A percentile compares a stretch with the other conserved stretches of the same genome.
phyloP scores from a whole-genome alignment of 2,113 vertebrate genomes.

The Tympanuchus pallidicinctus region DNA sequence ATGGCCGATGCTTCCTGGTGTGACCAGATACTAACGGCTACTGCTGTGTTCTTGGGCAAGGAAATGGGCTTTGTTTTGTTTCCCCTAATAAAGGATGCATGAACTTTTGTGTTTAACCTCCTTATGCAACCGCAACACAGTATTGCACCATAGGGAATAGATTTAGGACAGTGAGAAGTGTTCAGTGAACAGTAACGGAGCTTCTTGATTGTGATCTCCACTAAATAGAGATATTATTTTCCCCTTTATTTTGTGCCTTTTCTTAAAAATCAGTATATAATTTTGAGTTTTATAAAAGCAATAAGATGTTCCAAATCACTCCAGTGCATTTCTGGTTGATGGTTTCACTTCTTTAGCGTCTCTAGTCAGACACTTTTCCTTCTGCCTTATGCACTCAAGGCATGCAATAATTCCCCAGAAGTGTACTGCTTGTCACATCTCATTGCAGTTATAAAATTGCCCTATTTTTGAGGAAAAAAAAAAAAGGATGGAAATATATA shows the following conservation, averaged over 20 bases:
- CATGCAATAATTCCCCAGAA: conserved; percentile 78
- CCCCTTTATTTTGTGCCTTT: conserved; percentile 69
- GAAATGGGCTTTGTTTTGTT: conserved; percentile 25
- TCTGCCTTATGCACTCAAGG: conserved; percentile 79
- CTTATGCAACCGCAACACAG: conserved; percentile 60
- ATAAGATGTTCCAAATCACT: conserved; percentile 75
- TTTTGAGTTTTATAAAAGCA: conserved; percentile 79
- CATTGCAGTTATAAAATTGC: conserved; percentile 74
- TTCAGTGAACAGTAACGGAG: conserved; percentile 50
- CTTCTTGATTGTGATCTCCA: conserved; percentile 54
- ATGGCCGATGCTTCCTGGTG: background rate
- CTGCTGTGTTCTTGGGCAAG: background rate
- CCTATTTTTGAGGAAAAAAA: conserved; percentile 58
- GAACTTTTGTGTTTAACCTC: conserved; percentile 69
- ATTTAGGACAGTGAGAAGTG: conserved; percentile 52
- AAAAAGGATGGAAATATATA: conserved; percentile 26
- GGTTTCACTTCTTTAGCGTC: conserved; percentile 76
- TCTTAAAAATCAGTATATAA: conserved; percentile 46
- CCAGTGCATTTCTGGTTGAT: conserved; percentile 75
- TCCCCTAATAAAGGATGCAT: conserved; percentile 51
- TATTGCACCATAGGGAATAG: conserved; percentile 67
- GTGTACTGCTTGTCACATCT: conserved; percentile 70
- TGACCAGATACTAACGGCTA: background rate
- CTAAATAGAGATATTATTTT: conserved; percentile 68
- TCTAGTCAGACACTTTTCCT: conserved; percentile 76